Conservation (phyloP, 2,797 vertebrate species). For the Gymnothorax javanicus region DNA sequence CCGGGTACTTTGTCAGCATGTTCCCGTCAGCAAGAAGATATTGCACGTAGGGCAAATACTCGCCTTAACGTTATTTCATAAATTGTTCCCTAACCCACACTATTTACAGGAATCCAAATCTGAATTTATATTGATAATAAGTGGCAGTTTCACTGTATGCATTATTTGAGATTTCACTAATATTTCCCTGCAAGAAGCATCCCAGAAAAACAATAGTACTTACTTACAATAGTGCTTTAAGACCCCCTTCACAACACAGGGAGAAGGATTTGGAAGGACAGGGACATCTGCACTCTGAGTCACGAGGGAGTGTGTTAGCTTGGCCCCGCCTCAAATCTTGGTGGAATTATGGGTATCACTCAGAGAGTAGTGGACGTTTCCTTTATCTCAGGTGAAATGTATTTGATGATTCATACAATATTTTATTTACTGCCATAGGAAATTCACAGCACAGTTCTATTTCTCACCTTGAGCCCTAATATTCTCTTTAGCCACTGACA, state of each 20-base stretch:
- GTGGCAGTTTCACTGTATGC: not conserved
- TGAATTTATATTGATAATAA: not conserved
- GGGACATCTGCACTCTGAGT: not conserved
- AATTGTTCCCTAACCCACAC: not conserved
- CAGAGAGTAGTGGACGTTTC: not conserved
- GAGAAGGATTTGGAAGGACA: not conserved
- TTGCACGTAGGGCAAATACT: not conserved
- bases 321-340: not conserved
- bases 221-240: not conserved
- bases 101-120: not conserved
- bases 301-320: not conserved
- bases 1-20: not conserved
- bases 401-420: not conserved
- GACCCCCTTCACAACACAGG: not conserved
- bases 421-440: not conserved
- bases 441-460: not conserved
- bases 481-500: not conserved
- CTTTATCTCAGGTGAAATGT: not conserved
- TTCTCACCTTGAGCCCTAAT: not conserved
- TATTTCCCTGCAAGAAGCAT: not conserved
- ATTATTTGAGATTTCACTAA: not conserved
- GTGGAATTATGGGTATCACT: not conserved
- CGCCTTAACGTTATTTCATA: not conserved
- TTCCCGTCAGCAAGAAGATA: not conserved
- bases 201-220: not conserved